Evolutionary conservation across 2,113 vertebrate species (phyloP), one percentile per base, ranked within the genome.

Genomic region (Cryptoleucopteryx plumbea): DNA sequence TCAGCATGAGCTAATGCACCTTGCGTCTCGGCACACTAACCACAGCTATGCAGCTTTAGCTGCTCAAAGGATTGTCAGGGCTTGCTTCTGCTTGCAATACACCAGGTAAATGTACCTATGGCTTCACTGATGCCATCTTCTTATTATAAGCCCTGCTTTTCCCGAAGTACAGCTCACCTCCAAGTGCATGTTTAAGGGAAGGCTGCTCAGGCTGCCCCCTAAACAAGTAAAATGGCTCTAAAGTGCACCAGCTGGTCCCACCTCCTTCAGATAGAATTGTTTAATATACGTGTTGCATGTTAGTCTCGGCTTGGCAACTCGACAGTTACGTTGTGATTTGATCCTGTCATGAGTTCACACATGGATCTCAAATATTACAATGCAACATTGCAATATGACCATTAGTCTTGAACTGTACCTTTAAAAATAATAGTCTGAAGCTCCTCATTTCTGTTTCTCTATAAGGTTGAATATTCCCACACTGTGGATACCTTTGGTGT

Each of bases 101-200:
- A 42, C 50, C 26, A 40, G 11, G 34, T 68, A 56, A 68, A 92
- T 2, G 5, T 31, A 59, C 11, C 36, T 0, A 0, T 81, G 79
- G 55, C 34, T 59, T 62, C 40, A 21, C 42, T 40, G 32, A n/a
- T 59, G 34, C 13, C 25, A 31, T 48, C 34, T 53, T 77, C 36
- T 81, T 73, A 8, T 34, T 62, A 5, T 9, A 84, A 55, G 2
- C 6, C 9, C 13, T 2, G 3, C 14, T 88, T n/a, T 70, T 88
- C 61, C n/a, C 4, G 3, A 81, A 91, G 34, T 16, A 13, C 29
- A 40, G 19, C 19, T 67, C 3, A 16, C 32, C 23, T 72, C 22
- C 47, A 90, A 23, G 26, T 22, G 13, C 6, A 4, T 53, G 15
- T 62, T 92, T 82, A 65, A 87, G 25, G 43, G 31, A 82, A 91